Conservation (phyloP, 2,113 vertebrate genomes). For the Damaliscus lunatus region DNA sequence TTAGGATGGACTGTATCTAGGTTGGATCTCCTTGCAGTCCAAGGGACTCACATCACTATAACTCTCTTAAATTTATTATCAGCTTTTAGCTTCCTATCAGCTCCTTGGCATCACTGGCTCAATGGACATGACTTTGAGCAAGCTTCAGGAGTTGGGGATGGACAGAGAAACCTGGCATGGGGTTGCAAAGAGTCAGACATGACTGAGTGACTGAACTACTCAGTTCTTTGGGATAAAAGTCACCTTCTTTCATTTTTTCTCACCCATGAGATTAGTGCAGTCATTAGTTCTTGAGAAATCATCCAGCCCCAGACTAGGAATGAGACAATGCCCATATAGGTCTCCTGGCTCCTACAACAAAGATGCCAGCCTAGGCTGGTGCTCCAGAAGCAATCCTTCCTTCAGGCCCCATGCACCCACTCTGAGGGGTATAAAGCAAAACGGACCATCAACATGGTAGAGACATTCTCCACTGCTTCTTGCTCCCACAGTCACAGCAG, state of each 20-base stretch:
- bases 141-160: background rate
- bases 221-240: background rate
- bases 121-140: background rate
- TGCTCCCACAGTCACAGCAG: background rate
- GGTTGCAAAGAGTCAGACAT: background rate
- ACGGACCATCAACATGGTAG: background rate
- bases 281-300: background rate
- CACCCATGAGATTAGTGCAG: too few relatives aligned
- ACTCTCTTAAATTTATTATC: background rate
- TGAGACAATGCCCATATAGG: background rate
- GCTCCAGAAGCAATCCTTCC: background rate
- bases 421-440: background rate
- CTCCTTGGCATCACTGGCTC: background rate
- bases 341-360: background rate
- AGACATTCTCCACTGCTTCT: background rate
- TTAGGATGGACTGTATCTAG: background rate
- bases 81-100: background rate
- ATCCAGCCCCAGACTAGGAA: background rate
- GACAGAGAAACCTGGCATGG: background rate
- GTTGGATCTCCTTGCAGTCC: background rate
- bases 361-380: background rate
- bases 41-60: background rate
- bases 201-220: background rate
- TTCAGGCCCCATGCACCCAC: fast-evolving
- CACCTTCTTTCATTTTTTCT: background rate